Base-by-base conservation (phyloP, 35 echinoderm and acorn worm genomes). In the Amphiura filiformis region DNA sequence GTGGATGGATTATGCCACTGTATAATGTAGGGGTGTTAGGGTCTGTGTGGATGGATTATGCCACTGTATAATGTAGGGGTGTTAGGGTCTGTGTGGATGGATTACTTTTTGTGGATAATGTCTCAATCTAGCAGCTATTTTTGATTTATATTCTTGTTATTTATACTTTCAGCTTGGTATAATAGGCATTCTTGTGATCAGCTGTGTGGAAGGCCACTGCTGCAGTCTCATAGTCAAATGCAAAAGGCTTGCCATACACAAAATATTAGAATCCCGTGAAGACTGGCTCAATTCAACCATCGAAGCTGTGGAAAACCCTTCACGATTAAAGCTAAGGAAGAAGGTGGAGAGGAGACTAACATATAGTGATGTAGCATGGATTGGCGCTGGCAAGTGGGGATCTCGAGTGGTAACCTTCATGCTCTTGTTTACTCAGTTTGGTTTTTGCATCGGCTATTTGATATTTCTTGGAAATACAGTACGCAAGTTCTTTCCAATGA, bases 191-290 rank as follows among this genome's bases (percentile, higher is more conserved):
- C 34, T 87, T 17, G 41, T 94, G 13, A 94, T 98, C 77, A 56
- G 89, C 26, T 32, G 42, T 0, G 80, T 86, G 31, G 94, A 92
- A 5, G 93, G 84, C 13, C 96, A 98, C 52, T 94, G 96, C 75
- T 98, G 96, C 80, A 77, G 89, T 56, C 89, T 98, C 12, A 94
- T 98, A 34, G 83, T 98, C 36, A 94, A 98, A 94, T 98, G 96
- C 84, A 98, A 98, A 77, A 89, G 81, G 18, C 75, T 92, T 31
- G 92, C 85, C 14, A 90, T 98, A 23, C n/a, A 42, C 13, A 80
- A 90, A 30, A 84, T 83, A 26, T 32, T 83, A 47, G 30, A 52
- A 56, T 39, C 38, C 81, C 40, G 52, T 20, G 32, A 49, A 49
- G 31, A 39, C 38, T 31, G 26, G 40, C 39, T 12, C 34, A n/a